A percentile compares a stretch with the other conserved stretches of the same genome.
Conservation (phyloP, 2,113 vertebrate species). For the Urocolius indicus region DNA sequence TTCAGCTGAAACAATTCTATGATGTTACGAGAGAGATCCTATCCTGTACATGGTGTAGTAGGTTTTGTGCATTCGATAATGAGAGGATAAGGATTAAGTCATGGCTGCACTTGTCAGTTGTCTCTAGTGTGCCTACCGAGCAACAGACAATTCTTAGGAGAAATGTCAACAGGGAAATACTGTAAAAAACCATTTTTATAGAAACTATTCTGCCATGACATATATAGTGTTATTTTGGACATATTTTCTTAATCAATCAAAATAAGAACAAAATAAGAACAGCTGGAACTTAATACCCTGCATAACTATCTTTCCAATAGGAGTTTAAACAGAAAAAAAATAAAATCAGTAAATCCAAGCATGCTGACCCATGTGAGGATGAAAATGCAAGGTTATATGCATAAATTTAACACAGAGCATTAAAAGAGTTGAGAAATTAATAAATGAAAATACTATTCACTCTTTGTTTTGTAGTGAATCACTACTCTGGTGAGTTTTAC, state of each 20-base stretch:
- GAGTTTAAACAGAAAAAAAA: neutral
- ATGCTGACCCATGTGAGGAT: neutral
- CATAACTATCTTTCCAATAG: neutral
- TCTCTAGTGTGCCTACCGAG: neutral
- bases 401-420: neutral
- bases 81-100: neutral
- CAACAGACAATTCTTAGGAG: neutral
- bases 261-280: neutral
- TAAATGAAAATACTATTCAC: neutral
- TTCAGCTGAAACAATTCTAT: too few species aligned
- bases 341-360: neutral
- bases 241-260: neutral
- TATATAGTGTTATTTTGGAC: neutral
- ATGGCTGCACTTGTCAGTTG: neutral
- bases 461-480: neutral
- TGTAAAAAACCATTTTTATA: neutral
- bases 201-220: neutral
- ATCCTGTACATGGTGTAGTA: rapidly evolving
- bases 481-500: neutral
- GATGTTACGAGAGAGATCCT: too few species aligned
- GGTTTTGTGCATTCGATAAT: neutral
- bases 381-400: neutral
- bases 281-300: neutral
- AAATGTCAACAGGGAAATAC: neutral
- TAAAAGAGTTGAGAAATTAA: neutral